Evolutionary conservation across 2,888 invertebrate genomes (phyloP), one percentile per base, ranked within the genome.

Genomic region (Tenthredo notha): DNA sequence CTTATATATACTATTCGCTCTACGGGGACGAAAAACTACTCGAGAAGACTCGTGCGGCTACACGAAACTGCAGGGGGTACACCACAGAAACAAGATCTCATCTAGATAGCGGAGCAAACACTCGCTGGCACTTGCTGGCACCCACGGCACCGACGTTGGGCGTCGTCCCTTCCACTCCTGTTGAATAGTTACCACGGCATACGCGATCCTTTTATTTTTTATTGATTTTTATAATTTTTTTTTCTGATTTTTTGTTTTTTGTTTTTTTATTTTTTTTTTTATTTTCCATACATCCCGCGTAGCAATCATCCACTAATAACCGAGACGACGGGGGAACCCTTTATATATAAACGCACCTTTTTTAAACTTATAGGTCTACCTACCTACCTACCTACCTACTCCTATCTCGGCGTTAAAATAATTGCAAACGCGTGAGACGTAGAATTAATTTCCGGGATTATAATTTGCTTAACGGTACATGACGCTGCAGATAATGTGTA

Each of bases 51-150:
- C 80, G 80, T 80, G n/a, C n/a, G 80, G 67, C 47, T 65, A 70
- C 83, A 83, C 83, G 84, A 85, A 90, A 86, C 92, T 88, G 88
- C 90, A 88, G 91, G 90, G 89, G 90, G 87, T 88, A 65, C 86
- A 65, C 86, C 87, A 87, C 88, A 90, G 91, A 90, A 92, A 92
- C 92, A 90, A 93, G 93, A 93, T 93, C 92, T 93, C 92, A 93
- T 93, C 92, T 92, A 92, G 93, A 93, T 93, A 93, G 86, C 83
- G 83, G 90, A 86, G 86, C 86, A 84, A 86, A 88, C 88, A 89
- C 83, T 88, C 90, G 90, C 90, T 91, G 89, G 89, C 89, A 89
- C 90, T 90, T 85, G 61, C 85, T 90, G 89, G 89, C 89, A 88
- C 87, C 89, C 87, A 90, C 83, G 83, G 83, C 83, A 83, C 65